These are phyloP conservation scores for Acyrthosiphon pisum DNA, from an alignment of 1,140 invertebrate genomes.

Conservation along the genomic window DNA sequence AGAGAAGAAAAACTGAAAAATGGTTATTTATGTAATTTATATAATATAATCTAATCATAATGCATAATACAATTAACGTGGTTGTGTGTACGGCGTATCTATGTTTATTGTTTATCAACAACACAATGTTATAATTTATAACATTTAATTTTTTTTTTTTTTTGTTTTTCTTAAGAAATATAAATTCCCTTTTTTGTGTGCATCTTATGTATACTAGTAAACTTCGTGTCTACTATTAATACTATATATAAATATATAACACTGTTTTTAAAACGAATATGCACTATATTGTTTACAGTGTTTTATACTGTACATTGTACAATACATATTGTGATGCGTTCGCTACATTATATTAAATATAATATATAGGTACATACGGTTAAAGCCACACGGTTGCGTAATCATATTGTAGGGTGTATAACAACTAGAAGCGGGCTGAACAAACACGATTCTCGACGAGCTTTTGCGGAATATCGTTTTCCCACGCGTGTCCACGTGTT, in stretches of 20 bases:
- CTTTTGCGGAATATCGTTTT: background rate
- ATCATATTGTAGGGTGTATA: background rate
- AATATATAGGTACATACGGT: background rate
- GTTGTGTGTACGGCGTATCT: background rate
- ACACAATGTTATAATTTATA: background rate
- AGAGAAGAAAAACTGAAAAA: background rate
- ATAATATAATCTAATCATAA: background rate
- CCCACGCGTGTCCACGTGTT: background rate
- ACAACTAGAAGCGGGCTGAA: background rate
- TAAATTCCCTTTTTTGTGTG: background rate
- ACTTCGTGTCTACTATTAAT: background rate
- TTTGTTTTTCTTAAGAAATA: background rate
- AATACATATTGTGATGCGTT: background rate
- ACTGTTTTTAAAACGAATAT: background rate
- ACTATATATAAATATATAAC: background rate
- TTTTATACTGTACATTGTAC: background rate
- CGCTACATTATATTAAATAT: background rate
- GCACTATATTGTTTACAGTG: background rate
- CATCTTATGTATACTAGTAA: background rate
- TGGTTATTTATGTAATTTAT: background rate
- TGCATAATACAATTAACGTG: background rate
- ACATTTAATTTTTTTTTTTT: background rate
- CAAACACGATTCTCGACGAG: background rate
- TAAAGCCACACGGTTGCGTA: background rate
- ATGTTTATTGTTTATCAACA: background rate